These are phyloP conservation scores for Hydropsyche tenuis DNA, from an alignment of 1,140 invertebrate species.

Conservation along the genomic window DNA sequence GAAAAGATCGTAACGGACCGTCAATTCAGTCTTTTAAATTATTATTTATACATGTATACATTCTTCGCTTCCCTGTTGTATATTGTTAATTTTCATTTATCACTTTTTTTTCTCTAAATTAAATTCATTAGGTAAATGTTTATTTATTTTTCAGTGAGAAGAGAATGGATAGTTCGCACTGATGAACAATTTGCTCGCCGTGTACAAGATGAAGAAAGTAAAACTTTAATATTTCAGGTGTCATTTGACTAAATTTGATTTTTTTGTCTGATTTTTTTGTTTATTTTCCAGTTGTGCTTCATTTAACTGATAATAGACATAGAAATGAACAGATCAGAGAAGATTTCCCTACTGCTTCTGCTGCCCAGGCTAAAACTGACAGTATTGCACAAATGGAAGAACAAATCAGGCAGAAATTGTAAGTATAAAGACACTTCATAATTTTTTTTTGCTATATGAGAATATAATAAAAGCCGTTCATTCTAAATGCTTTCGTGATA, in stretches of 20 bases:
- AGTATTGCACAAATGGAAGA: slow-evolving; percentile 23
- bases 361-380: slow-evolving; percentile 33
- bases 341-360: slow-evolving; percentile 44
- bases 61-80: no score
- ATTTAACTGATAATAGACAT: slow-evolving; percentile 34
- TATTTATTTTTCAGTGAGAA: slow-evolving; percentile 30
- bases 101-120: no score
- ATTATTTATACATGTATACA: no score
- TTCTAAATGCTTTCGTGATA: no score
- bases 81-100: no score
- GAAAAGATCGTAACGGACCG: no score
- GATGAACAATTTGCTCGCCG: slow-evolving; percentile 40
- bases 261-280: neutral
- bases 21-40: no score
- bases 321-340: slow-evolving; percentile 45
- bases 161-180: slow-evolving; percentile 42
- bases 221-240: neutral
- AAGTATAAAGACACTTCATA: neutral
- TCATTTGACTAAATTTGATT: neutral
- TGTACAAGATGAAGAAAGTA: slow-evolving; percentile 47
- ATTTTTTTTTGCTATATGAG: no score
- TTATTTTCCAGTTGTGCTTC: slow-evolving; percentile 41
- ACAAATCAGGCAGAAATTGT: slow-evolving; percentile 19
- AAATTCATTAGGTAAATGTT: no score
- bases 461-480: no score